Percentiles rank a stretch among this genome's conserved stretches.
Conservation (phyloP, 92 coral and sea anemone genomes). For the Paramuricea clavata region DNA sequence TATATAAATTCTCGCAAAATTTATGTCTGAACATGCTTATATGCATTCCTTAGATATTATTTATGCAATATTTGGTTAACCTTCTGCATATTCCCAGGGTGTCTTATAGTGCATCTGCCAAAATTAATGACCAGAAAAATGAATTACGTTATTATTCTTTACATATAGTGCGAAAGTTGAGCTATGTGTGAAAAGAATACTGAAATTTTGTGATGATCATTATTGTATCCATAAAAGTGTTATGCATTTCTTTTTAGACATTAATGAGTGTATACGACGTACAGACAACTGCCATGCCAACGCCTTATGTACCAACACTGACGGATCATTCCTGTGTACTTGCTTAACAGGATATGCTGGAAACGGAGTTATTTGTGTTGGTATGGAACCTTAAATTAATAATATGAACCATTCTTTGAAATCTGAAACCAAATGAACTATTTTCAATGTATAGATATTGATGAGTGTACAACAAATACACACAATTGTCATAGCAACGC, state of each 20-base stretch:
- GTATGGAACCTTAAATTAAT: no score
- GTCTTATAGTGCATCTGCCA: no score
- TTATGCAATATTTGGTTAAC: no score
- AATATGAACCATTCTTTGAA: no score
- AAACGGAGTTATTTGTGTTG: conserved; percentile 54
- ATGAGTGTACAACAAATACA: not conserved
- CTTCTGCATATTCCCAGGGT: no score
- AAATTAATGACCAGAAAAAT: no score
- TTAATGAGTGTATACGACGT: conserved; percentile 41
- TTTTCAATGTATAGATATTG: not conserved
- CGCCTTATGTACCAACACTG: conserved; percentile 47
- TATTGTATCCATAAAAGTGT: not conserved
- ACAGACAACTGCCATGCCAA: conserved; percentile 54
- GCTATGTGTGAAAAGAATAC: not conserved
- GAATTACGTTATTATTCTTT: no score
- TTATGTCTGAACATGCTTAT: no score
- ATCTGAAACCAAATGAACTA: no score
- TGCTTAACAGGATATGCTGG: conserved; percentile 59
- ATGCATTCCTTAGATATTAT: no score
- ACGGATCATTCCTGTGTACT: conserved; percentile 51
- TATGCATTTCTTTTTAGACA: conserved; percentile 28
- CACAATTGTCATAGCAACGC: conserved; percentile 5
- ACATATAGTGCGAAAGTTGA: no score
- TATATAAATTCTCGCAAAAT: no score
- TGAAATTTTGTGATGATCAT: not conserved